Base-by-base conservation (phyloP, 2,888 invertebrate genomes). In the Pristionchus exspectatus region DNA sequence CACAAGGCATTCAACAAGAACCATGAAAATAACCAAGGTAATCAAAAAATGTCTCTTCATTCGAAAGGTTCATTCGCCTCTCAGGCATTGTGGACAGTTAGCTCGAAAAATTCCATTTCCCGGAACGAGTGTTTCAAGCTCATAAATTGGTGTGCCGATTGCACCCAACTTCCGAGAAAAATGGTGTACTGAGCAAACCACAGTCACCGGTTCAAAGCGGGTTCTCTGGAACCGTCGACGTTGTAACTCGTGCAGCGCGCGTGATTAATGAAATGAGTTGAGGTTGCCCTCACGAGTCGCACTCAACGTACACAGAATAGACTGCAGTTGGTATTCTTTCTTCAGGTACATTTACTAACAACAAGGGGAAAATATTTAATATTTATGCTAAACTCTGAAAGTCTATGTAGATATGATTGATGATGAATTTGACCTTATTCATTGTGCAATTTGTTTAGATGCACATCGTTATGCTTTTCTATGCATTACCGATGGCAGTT, bases 201-300 rank as follows among this genome's bases (percentile, higher is more conserved):
- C 9, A 50, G 9, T 50, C 44, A 50, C 9, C 9, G 44, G 44
- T 50, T 12, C 44, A 10, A 10, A 9, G 3, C 7, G 10, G 3
- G 3, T 63, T 63, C 63, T 63, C 63, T n/a, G 63, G n/a, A 63
- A 63, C 4, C 3, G n/a, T 24, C 10, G 44, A 63, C 10, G 9
- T 9, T 56, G 18, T 56, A 56, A 56, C 3, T 10, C 18, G 56
- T 56, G 56, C 0, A 56, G 56, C 56, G 56, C 16, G 5, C 4
- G 3, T 21, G 9, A 27, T 30, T 69, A 69, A 69, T 69, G 10
- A 50, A 81, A 10, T 54, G 24, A 9, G 7, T 44, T 2, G 50
- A 81, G 81, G 50, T 81, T 27, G n/a, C 50, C n/a, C 81, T 81
- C n/a, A 81, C 81, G 27, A 81, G n/a, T 44, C 81, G 81, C 38